Conservation (phyloP, 2,113 vertebrate species). For the Lophochroa leadbeateri region DNA sequence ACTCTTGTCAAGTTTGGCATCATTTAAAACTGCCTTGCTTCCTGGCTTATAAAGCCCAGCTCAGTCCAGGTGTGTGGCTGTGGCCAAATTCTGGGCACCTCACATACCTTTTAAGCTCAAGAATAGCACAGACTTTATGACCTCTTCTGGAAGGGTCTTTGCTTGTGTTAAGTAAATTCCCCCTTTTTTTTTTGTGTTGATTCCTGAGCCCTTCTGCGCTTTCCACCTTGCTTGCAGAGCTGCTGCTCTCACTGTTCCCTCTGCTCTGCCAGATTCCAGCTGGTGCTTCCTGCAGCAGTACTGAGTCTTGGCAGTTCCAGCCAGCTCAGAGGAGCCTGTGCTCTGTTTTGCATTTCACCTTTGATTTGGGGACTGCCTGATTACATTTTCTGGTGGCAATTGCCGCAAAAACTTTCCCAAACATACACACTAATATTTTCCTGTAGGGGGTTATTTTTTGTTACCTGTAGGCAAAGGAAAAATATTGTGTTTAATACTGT, state of each 20-base stretch:
- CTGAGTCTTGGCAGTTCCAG: neutral
- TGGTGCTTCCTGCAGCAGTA: neutral
- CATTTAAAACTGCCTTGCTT: neutral
- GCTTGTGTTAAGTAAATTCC: neutral
- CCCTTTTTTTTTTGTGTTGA: neutral
- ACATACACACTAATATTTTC: neutral
- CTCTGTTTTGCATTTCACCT: constrained; percentile 11
- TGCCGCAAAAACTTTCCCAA: neutral
- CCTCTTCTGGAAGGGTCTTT: neutral
- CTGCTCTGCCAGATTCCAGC: neutral
- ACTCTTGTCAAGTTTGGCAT: neutral
- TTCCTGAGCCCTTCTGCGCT: neutral
- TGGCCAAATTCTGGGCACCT: neutral
- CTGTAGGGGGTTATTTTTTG: neutral
- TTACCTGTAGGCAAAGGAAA: neutral
- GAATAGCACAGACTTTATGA: neutral
- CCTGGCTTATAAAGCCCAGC: neutral
- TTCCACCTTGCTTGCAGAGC: neutral
- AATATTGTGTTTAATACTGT: neutral
- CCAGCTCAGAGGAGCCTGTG: neutral
- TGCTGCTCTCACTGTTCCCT: neutral
- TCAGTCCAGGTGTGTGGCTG: neutral
- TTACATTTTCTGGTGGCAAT: neutral
- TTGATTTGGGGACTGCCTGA: neutral
- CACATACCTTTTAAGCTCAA: neutral